Base-by-base conservation (phyloP, 2,888 invertebrate genomes). In the Bimastos eiseni region DNA sequence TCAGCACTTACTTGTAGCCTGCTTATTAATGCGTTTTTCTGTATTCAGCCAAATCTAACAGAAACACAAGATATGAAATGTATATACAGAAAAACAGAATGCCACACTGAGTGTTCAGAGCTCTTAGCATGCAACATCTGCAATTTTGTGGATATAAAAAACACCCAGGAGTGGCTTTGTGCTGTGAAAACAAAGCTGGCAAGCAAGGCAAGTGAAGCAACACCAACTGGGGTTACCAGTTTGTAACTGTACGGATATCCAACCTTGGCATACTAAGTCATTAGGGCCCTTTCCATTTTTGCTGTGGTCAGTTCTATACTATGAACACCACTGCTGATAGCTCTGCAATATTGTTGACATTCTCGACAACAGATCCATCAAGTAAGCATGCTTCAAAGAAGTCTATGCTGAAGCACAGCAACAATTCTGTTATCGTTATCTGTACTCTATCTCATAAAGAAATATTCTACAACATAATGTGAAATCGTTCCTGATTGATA, bases 31-130 rank as follows among this genome's bases (percentile, higher is more conserved):
- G 44, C 84, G 86, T 17, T 89, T 89, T 70, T 89, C 83, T 37
- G 55, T 30, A 34, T 89, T 89, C 89, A 89, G 37, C 89, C 89
- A 89, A 89, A 89, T 89, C 89, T 89, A 41, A 38, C 15, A 33
- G 21, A 90, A 70, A 34, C 33, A 70, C 19, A 38, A 37, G 24
- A 55, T 37, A 90, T 83, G 24, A 38, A 37, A 83, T 33, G 37
- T 15, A 17, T n/a, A n/a, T 19, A 13, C 11, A 44, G 8, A n/a
- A 24, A 89, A 33, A 49, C 49, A 24, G 21, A 33, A 19, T 33
- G 24, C 19, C 17, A 36, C 49, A 49, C 30, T 89, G 38, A 34
- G 30, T 44, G 33, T 21, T 49, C 6, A n/a, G 8, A 33, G n/a
- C n/a, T n/a, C 70, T 36, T n/a, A 13, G n/a, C n/a, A n/a, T 70